Conservation (phyloP, 2,113 vertebrate species). For the Gobio gobio region DNA sequence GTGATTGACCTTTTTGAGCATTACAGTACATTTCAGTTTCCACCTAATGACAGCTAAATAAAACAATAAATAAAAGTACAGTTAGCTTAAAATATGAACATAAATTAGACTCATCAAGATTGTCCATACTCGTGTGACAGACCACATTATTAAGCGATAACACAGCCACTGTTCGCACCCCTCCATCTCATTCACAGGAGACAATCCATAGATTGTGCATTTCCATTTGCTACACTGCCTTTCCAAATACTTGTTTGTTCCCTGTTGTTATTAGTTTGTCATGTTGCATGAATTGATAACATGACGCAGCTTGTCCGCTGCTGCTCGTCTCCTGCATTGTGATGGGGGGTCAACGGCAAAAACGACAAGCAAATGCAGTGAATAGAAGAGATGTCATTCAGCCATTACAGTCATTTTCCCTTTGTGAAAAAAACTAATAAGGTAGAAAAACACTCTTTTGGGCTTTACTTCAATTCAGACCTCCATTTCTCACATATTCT, state of each 20-base stretch:
- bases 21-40: neutral
- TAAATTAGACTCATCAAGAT: neutral
- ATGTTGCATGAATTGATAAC: constrained; percentile 76
- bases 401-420: constrained; percentile 43
- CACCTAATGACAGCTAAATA: neutral
- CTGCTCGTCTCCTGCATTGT: constrained; percentile 66
- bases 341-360: constrained; percentile 72
- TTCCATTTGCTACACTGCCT: constrained; percentile 71
- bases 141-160: constrained; percentile 41
- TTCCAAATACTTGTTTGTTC: constrained; percentile 72
- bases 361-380: constrained; percentile 67
- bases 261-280: constrained; percentile 77
- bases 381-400: constrained; percentile 58
- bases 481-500: constrained; percentile 4
- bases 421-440: constrained; percentile 30
- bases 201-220: constrained; percentile 65
- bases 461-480: constrained; percentile 44
- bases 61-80: neutral
- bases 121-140: constrained; percentile 25
- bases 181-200: constrained; percentile 57
- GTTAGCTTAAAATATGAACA: constrained; percentile 10
- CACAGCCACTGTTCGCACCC: constrained; percentile 21
- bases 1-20: no score
- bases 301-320: constrained; percentile 73
- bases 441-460: neutral